Evolutionary conservation across 2,888 invertebrate genomes (phyloP), one percentile per base, ranked within the genome.

Genomic region (Leucophenga montana): DNA sequence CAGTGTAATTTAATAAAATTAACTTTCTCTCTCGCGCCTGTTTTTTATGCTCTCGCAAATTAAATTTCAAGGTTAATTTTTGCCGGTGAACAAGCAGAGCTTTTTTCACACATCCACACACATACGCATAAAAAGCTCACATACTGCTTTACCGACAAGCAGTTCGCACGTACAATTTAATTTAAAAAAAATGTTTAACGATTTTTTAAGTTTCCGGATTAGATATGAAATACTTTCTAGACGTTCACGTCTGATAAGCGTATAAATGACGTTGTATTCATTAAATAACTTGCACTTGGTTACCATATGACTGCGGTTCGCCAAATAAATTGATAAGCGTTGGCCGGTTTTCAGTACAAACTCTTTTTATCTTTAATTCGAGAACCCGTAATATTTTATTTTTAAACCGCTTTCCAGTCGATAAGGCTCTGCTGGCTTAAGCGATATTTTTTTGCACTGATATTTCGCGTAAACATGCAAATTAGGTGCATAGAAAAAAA

Each of bases 41-140:
- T 68, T 31, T 67, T 39, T n/a, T 9, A 22, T 39, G 46, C 68
- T 67, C 70, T 46, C 31, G 67, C 59, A 66, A 54, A 16, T 39
- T 39, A 50, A 68, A 71, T 68, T 78, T 80, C 79, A 79, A 79
- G 78, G 80, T 77, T 77, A 78, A 48, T n/a, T 72, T 72, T 67
- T 68, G 39, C 39, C 39, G 39, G 39, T 39, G 39, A 39, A 39
- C 39, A 39, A 39, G 39, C 39, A 39, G 9, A 39, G 39, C 39
- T 39, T 33, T 9, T 33, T 61, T 39, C 33, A 33, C 33, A 33
- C 33, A 33, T 33, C 3, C 39, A 39, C 39, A 39, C 1, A 39
- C 8, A 39, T 39, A 8, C 39, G 11, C 39, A 27, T 9, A 16
- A 39, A 57, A 61, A 61, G 44, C 61, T 61, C 11, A 11, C 39